Evolutionary conservation across 2,888 invertebrate species (phyloP).

Genomic region (Cabera pusaria): DNA sequence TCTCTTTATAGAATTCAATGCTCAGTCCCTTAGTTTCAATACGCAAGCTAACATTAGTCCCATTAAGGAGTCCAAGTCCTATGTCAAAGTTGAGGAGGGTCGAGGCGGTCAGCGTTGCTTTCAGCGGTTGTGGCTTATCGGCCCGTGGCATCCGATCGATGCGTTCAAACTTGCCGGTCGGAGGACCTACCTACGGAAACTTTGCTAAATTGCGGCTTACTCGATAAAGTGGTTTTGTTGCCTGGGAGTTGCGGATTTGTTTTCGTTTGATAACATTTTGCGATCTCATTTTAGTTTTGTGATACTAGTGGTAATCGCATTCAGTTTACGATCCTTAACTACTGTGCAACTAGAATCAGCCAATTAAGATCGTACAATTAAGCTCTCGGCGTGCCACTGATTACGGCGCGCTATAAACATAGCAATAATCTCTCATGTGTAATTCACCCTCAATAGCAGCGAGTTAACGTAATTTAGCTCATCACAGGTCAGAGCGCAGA

Average conservation of each 20-base stretch:
- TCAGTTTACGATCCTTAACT: too few relatives aligned
- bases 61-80: conserved; percentile 38
- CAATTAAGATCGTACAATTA: too few relatives aligned
- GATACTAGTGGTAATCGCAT: too few relatives aligned
- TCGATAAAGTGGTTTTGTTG: conserved; percentile 27
- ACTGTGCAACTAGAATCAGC: too few relatives aligned
- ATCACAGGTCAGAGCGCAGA: conserved; percentile 39
- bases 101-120: conserved; percentile 47
- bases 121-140: conserved; percentile 48
- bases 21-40: conserved; percentile 16
- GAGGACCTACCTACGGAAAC: conserved; percentile 37
- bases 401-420: conserved; percentile 1
- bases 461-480: conserved; percentile 33
- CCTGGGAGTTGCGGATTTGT: conserved; percentile 14
- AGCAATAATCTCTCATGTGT: conserved; percentile 12
- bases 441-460: conserved; percentile 26
- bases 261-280: conserved; percentile 15
- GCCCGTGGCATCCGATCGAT: conserved; percentile 49
- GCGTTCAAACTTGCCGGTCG: conserved; percentile 23
- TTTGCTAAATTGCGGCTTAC: conserved; percentile 31
- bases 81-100: conserved; percentile 68
- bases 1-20: conserved; percentile 21
- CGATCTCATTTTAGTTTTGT: background rate
- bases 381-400: too few relatives aligned
- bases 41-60: conserved; percentile 19